These are phyloP conservation scores for Calameuta idolon DNA, from an alignment of 2,888 invertebrate genomes.

Conservation along the genomic window DNA sequence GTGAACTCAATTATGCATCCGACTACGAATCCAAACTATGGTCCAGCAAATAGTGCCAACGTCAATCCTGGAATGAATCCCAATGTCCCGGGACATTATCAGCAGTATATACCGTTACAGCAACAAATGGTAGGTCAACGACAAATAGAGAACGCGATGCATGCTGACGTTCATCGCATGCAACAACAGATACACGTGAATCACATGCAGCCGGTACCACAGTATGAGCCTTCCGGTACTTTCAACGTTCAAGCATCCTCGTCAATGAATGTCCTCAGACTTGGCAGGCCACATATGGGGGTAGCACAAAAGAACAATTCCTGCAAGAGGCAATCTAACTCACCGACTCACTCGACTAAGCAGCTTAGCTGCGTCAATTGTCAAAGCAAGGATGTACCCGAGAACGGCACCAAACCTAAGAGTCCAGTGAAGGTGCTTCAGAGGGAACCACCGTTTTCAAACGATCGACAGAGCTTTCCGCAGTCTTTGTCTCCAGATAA, in stretches of 20 bases:
- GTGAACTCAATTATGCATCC: slow-evolving; percentile 50
- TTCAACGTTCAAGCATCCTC: slow-evolving; percentile 31
- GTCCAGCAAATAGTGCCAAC: slow-evolving; percentile 12
- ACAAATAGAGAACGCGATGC: slow-evolving; percentile 43
- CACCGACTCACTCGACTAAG: slow-evolving; percentile 42
- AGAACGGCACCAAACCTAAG: slow-evolving; percentile 41
- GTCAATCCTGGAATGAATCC: slow-evolving; percentile 38
- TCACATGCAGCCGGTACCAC: slow-evolving; percentile 33
- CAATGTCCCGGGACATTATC: slow-evolving; percentile 35
- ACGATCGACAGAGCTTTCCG: slow-evolving; percentile 25
- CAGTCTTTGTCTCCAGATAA: background rate
- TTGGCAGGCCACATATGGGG: slow-evolving; percentile 43
- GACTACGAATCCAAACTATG: slow-evolving; percentile 26
- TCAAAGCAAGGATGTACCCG: slow-evolving; percentile 35
- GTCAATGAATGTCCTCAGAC: slow-evolving; percentile 34
- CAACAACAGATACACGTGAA: slow-evolving; percentile 39
- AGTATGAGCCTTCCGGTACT: slow-evolving; percentile 30
- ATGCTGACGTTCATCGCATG: slow-evolving; percentile 41
- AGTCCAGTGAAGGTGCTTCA: slow-evolving; percentile 49
- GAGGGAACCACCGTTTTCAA: slow-evolving; percentile 24
- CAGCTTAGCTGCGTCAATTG: slow-evolving; percentile 30
- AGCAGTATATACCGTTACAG: slow-evolving; percentile 30
- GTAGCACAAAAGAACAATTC: slow-evolving; percentile 44
- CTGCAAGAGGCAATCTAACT: slow-evolving; percentile 43
- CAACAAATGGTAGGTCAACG: slow-evolving; percentile 30